A percentile compares a stretch with the other conserved stretches of the same genome.
phyloP scores from a whole-genome alignment of 2,888 invertebrate genomes.

The Troides oblongomaculatus region DNA sequence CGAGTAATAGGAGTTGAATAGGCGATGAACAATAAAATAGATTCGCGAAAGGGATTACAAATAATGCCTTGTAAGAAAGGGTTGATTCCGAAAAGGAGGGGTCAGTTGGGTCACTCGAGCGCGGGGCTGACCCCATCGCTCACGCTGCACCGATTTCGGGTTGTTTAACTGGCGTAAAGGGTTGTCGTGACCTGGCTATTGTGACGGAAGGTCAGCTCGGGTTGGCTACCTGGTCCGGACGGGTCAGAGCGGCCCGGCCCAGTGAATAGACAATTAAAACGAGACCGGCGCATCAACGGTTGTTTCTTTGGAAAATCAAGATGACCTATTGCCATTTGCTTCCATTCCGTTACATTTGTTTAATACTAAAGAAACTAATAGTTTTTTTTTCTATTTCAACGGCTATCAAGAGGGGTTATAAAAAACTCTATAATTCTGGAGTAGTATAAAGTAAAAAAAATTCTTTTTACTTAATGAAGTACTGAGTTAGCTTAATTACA shows the following conservation, averaged over 20 bases:
- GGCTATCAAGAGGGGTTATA: neutral
- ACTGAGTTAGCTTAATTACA: too few relatives aligned
- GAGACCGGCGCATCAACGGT: slow-evolving; percentile 68
- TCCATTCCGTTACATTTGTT: slow-evolving; percentile 29
- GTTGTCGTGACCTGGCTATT: slow-evolving; percentile 66
- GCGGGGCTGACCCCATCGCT: slow-evolving; percentile 76
- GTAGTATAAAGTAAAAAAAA: too few relatives aligned
- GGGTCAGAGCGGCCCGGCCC: slow-evolving; percentile 61
- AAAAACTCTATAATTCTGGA: neutral
- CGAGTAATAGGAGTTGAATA: slow-evolving; percentile 59
- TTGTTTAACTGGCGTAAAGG: slow-evolving; percentile 75
- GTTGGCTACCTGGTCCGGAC: slow-evolving; percentile 68
- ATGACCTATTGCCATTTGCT: slow-evolving; percentile 60
- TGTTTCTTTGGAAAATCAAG: slow-evolving; percentile 64
- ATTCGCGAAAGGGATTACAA: slow-evolving; percentile 81
- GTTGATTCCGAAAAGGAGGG: slow-evolving; percentile 64
- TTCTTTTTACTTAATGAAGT: too few relatives aligned
- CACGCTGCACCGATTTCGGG: slow-evolving; percentile 76
- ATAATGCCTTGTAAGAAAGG: slow-evolving; percentile 78
- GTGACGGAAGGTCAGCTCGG: slow-evolving; percentile 63
- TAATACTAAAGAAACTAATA: neutral
- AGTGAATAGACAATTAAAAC: slow-evolving; percentile 73
- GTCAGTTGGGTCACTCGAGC: slow-evolving; percentile 73
- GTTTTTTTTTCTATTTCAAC: neutral
- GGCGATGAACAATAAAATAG: slow-evolving; percentile 73